phyloP scores from a whole-genome alignment of 2,113 vertebrate genomes.

The Proteles cristata region DNA sequence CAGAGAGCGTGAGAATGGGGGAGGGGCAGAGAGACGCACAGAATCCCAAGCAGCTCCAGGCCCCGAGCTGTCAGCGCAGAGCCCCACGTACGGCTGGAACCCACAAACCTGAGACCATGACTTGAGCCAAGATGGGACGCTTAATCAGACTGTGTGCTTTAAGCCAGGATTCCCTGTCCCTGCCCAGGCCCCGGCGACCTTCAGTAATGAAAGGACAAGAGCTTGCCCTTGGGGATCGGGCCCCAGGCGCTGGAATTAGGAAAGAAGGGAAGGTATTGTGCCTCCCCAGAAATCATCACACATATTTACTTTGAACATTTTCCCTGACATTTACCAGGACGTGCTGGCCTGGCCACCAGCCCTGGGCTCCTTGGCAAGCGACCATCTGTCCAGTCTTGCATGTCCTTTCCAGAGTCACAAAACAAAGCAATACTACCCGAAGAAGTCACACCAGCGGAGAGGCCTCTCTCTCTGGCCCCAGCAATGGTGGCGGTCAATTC shows the following conservation, averaged over 20 bases:
- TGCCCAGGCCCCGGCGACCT: neutral
- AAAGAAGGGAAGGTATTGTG: fast-evolving
- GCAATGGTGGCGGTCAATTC: neutral
- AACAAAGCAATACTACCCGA: neutral
- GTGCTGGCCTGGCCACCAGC: neutral
- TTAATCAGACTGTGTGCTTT: neutral
- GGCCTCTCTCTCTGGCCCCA: neutral
- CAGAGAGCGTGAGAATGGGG: no score
- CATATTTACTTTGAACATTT: neutral
- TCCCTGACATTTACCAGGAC: neutral
- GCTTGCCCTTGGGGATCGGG: neutral
- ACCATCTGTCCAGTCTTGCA: neutral
- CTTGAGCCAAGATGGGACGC: no score
- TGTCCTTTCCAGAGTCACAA: neutral
- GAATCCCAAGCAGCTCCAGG: no score
- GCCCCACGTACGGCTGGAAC: no score
- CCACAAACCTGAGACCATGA: no score
- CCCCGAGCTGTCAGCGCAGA: no score
- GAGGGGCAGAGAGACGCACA: no score
- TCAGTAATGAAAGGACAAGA: neutral
- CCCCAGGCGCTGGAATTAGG: neutral
- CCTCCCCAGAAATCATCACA: neutral
- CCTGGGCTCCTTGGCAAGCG: neutral
- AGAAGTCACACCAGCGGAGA: neutral
- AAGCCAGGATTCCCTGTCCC: neutral